Conservation (phyloP, 2,797 vertebrate genomes). For the Coregonus suidteri region DNA sequence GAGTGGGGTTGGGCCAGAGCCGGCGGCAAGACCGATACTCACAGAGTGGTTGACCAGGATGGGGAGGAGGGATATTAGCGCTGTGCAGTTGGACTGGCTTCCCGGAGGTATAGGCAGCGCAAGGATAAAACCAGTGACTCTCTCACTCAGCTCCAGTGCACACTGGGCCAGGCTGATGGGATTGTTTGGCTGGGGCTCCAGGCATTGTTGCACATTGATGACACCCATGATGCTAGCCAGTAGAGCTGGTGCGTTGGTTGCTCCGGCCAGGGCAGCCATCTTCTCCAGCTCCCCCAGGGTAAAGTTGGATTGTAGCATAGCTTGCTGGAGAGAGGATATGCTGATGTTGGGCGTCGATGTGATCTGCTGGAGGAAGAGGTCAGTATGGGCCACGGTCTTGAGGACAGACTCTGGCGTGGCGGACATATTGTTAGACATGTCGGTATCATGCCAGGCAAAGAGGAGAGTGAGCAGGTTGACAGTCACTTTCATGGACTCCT, state of each 20-base stretch:
- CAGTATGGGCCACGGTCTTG: conserved; percentile 48
- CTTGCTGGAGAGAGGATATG: conserved; percentile 53
- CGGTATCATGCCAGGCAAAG: conserved; percentile 47
- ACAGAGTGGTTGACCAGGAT: conserved; percentile 50
- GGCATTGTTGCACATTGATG: conserved; percentile 57
- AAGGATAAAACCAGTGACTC: conserved; percentile 54
- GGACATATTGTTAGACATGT: conserved; percentile 21
- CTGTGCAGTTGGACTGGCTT: conserved; percentile 39
- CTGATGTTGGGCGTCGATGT: conserved; percentile 53
- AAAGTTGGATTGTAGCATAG: conserved; percentile 67
- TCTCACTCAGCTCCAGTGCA: conserved; percentile 53
- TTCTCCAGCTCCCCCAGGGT: conserved; percentile 63
- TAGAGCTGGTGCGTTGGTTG: conserved; percentile 48
- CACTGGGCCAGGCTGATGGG: conserved; percentile 49
- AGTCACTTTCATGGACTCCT: conserved; percentile 46
- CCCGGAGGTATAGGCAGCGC: conserved; percentile 26
- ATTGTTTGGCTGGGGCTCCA: conserved; percentile 45
- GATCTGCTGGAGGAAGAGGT: conserved; percentile 63
- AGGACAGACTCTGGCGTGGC: conserved; percentile 22
- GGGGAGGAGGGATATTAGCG: conserved; percentile 57
- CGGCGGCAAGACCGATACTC: conserved; percentile 28
- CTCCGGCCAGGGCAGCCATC: conserved; percentile 48
- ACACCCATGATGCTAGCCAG: conserved; percentile 54
- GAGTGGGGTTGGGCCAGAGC: conserved; percentile 41
- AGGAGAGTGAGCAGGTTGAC: conserved; percentile 61